These are phyloP conservation scores for Hypotaenidia okinawae DNA, from an alignment of 2,797 vertebrate genomes.

Conservation along the genomic window DNA sequence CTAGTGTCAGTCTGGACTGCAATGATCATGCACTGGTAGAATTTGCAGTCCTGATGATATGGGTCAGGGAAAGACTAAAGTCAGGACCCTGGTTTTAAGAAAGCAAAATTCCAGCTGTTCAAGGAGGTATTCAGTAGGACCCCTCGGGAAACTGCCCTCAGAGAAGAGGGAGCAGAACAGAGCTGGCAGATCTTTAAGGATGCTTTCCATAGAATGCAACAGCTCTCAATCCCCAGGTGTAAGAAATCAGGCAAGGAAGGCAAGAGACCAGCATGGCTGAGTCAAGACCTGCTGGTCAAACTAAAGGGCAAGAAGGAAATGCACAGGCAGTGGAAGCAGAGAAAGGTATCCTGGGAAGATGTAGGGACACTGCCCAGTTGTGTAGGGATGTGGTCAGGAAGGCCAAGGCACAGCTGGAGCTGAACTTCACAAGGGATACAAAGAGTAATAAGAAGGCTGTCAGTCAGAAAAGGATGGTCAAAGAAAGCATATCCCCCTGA, in stretches of 20 bases:
- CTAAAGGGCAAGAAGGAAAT: neutral
- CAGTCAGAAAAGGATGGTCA: neutral
- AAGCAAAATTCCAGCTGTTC: no score
- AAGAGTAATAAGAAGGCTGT: neutral
- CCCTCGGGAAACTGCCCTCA: no score
- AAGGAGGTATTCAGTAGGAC: no score
- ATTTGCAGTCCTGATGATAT: no score
- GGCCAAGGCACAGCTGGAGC: neutral
- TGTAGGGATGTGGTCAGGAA: neutral
- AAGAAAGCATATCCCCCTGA: neutral
- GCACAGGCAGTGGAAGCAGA: neutral
- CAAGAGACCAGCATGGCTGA: neutral
- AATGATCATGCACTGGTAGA: no score
- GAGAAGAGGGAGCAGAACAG: no score
- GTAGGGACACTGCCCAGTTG: rapidly evolving
- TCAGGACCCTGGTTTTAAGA: no score
- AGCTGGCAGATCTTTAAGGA: no score
- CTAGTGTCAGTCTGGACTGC: no score
- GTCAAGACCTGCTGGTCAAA: neutral
- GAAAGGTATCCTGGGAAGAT: neutral
- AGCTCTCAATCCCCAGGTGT: neutral
- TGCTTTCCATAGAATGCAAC: neutral
- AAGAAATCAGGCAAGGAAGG: neutral
- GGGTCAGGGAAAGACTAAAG: no score
- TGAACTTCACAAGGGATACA: neutral